Percentiles rank a stretch among this genome's conserved stretches.
phyloP scores from a whole-genome alignment of 2,797 vertebrate species.

The Anabas testudineus region DNA sequence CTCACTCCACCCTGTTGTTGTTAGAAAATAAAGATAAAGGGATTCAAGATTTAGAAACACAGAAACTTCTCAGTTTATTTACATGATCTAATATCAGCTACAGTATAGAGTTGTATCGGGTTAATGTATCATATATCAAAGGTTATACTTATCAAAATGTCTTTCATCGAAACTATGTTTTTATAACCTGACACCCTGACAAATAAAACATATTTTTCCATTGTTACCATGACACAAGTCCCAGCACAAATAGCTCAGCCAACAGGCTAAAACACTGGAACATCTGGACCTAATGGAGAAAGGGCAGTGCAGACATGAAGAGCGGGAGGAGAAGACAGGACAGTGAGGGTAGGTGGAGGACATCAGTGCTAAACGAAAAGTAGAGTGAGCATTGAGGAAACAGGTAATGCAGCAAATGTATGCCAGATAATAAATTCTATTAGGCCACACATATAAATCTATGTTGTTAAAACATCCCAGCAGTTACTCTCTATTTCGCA shows the following conservation, averaged over 20 bases:
- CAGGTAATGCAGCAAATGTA: slow-evolving; percentile 4
- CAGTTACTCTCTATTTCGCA: slow-evolving; percentile 31
- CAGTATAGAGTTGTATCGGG: background rate
- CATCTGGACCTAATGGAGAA: slow-evolving; percentile 73
- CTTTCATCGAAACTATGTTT: slow-evolving; percentile 49
- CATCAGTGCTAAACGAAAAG: slow-evolving; percentile 15
- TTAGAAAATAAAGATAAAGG: slow-evolving; percentile 16
- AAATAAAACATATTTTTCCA: slow-evolving; percentile 68
- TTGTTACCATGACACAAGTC: slow-evolving; percentile 74
- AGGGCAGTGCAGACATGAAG: slow-evolving; percentile 43
- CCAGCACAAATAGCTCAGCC: slow-evolving; percentile 66
- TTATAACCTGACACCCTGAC: slow-evolving; percentile 29
- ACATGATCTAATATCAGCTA: slow-evolving; percentile 10
- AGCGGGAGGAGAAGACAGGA: slow-evolving; percentile 31
- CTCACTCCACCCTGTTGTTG: slow-evolving; percentile 11
- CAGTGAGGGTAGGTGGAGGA: slow-evolving; percentile 51
- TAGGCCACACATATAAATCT: slow-evolving; percentile 34
- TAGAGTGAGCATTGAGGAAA: slow-evolving; percentile 3
- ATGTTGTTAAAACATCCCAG: slow-evolving; percentile 37
- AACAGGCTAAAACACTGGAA: slow-evolving; percentile 68
- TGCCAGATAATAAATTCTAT: slow-evolving; percentile 6
- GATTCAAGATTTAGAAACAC: background rate
- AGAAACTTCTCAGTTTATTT: background rate
- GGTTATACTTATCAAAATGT: slow-evolving; percentile 37
- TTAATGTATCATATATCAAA: slow-evolving; percentile 9